These are phyloP conservation scores for Pardosa pseudoannulata DNA, from an alignment of 2,888 invertebrate genomes.

Conservation along the genomic window DNA sequence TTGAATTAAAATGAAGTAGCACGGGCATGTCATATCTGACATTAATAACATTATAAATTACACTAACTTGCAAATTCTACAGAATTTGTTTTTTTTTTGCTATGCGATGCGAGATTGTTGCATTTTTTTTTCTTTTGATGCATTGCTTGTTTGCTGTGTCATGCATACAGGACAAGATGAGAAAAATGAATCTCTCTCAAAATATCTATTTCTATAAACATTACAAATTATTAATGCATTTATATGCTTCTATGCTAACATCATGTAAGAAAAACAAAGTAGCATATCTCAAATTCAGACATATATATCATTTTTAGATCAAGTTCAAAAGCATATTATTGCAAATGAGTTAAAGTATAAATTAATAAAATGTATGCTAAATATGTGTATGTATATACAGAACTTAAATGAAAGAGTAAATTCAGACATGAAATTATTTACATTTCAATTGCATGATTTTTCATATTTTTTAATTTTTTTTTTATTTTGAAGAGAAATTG, in stretches of 20 bases:
- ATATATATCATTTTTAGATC: background rate
- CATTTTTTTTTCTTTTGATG: slow-evolving; percentile 12
- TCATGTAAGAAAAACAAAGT: background rate
- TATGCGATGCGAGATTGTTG: slow-evolving; percentile 14
- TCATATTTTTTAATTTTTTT: too few species aligned
- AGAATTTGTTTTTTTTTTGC: slow-evolving; percentile 1
- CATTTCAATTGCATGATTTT: too few species aligned
- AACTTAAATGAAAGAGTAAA: background rate
- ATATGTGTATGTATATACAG: background rate
- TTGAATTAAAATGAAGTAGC: slow-evolving; percentile 26
- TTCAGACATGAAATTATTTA: background rate
- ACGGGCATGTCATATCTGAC: slow-evolving; percentile 28
- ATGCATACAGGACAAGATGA: background rate
- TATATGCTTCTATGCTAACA: background rate
- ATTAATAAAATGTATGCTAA: background rate
- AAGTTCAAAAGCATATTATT: background rate
- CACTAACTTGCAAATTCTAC: slow-evolving; percentile 27
- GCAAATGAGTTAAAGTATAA: too few species aligned
- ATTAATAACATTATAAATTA: slow-evolving; percentile 28
- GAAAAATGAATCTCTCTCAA: slow-evolving; percentile 4
- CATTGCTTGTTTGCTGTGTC: slow-evolving; percentile 20
- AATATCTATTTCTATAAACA: slow-evolving; percentile 14
- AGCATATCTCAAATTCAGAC: background rate
- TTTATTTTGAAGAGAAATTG: too few species aligned
- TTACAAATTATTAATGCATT: background rate